A percentile compares a stretch with the other conserved stretches of the same genome.
phyloP scores from a whole-genome alignment of 2,113 vertebrate genomes.

The Climacteris rufus region DNA sequence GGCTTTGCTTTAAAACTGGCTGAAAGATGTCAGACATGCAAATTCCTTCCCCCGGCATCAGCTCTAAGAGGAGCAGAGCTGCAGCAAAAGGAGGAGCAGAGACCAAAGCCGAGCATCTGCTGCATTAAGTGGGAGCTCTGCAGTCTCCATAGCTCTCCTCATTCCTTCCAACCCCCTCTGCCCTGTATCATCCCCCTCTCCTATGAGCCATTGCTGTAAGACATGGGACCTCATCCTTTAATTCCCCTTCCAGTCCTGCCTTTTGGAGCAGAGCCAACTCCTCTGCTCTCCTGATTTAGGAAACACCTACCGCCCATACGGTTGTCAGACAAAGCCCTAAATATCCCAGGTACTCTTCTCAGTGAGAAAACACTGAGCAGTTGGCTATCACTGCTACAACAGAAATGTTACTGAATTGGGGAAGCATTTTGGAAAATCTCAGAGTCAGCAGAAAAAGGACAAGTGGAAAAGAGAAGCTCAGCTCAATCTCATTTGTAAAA shows the following conservation, averaged over 20 bases:
- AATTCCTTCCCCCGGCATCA: not conserved
- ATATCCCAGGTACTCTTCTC: not conserved
- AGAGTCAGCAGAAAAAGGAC: not conserved
- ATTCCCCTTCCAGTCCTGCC: not conserved
- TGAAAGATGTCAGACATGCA: constrained; percentile 23
- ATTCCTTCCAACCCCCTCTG: not conserved
- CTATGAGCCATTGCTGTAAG: not conserved
- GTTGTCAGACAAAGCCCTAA: not conserved
- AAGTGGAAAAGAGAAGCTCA: not conserved
- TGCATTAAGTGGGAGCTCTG: not conserved
- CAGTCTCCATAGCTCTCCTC: not conserved
- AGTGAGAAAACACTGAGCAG: not conserved
- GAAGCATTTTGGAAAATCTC: not conserved
- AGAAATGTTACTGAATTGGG: not conserved
- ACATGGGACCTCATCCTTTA: not conserved
- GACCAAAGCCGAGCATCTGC: not conserved
- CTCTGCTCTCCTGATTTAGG: not conserved
- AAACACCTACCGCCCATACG: not conserved
- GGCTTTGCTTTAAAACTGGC: not conserved
- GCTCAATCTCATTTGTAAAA: not conserved
- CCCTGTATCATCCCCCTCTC: not conserved
- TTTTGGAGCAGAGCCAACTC: not conserved
- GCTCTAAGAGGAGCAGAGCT: not conserved
- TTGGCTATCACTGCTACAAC: not conserved
- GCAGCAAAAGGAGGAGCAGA: not conserved